Conservation (phyloP, 2,113 vertebrate species). For the Dipodomys merriami region DNA sequence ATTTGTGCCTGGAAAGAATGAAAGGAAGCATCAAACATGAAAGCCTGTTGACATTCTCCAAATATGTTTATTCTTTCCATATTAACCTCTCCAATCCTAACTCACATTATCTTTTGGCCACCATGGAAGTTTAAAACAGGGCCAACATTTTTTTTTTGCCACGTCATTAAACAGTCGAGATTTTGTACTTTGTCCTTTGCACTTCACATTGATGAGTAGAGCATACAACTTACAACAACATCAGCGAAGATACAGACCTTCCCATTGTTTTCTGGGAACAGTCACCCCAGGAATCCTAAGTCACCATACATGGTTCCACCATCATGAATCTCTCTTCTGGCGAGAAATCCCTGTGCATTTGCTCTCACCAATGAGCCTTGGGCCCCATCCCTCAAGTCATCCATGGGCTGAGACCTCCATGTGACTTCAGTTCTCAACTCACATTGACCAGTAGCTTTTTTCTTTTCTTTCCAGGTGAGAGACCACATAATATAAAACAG, state of each 20-base stretch:
- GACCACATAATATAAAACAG: not conserved
- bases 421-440: too few relatives aligned
- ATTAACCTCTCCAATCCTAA: not conserved
- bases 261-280: not conserved
- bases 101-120: not conserved
- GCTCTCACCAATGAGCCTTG: too few relatives aligned
- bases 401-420: too few relatives aligned
- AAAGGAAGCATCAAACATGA: not conserved
- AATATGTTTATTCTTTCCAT: not conserved
- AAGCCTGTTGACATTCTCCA: not conserved
- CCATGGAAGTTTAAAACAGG: too few relatives aligned
- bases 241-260: not conserved
- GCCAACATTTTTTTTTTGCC: not conserved
- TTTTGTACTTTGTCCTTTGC: not conserved
- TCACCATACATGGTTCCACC: too few relatives aligned
- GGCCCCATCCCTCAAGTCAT: too few relatives aligned
- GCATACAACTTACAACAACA: not conserved
- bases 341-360: too few relatives aligned
- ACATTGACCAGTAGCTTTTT: too few relatives aligned
- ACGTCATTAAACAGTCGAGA: not conserved
- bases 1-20: not conserved
- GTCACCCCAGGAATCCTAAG: too few relatives aligned
- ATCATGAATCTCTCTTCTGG: not conserved
- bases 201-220: too few relatives aligned
- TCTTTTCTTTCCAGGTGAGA: not conserved